A percentile compares a stretch with the other conserved stretches of the same genome.
Evolutionary conservation across 2,797 vertebrate species (phyloP).

Genomic region (Australoheros facetus): DNA sequence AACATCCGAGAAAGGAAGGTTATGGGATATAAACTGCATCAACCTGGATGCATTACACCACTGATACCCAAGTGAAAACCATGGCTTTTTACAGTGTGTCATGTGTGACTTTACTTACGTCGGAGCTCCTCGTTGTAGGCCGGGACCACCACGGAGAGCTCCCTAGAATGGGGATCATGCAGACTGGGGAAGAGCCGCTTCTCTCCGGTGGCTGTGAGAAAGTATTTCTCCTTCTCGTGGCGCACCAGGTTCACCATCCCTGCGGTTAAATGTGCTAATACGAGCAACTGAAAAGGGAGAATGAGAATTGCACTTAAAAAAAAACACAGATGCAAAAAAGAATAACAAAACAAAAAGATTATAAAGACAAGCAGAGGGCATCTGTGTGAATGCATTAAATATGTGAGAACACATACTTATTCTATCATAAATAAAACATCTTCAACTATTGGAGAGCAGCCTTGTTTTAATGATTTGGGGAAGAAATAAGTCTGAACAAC

Average conservation of each 20-base stretch:
- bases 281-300: conserved; percentile 74
- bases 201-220: conserved; percentile 77
- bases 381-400: neutral
- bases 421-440: no score
- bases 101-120: conserved; percentile 81
- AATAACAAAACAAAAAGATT: no score
- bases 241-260: conserved; percentile 78
- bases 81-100: neutral
- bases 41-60: neutral
- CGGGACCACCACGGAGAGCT: conserved; percentile 91
- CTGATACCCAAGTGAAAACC: neutral
- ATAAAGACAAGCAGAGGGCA: neutral
- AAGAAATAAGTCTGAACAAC: no score
- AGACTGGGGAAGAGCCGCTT: conserved; percentile 85
- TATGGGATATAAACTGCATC: neutral
- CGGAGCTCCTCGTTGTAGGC: conserved; percentile 94
- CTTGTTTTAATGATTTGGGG: neutral
- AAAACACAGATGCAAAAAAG: no score
- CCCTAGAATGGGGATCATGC: conserved; percentile 83
- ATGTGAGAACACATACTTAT: neutral
- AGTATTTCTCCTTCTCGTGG: conserved; percentile 87
- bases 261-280: conserved; percentile 86
- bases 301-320: neutral
- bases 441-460: no score
- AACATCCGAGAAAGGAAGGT: neutral